These are phyloP conservation scores for Drosophila sp. DNA, from an alignment of 1,140 invertebrate species.

Conservation along the genomic window DNA sequence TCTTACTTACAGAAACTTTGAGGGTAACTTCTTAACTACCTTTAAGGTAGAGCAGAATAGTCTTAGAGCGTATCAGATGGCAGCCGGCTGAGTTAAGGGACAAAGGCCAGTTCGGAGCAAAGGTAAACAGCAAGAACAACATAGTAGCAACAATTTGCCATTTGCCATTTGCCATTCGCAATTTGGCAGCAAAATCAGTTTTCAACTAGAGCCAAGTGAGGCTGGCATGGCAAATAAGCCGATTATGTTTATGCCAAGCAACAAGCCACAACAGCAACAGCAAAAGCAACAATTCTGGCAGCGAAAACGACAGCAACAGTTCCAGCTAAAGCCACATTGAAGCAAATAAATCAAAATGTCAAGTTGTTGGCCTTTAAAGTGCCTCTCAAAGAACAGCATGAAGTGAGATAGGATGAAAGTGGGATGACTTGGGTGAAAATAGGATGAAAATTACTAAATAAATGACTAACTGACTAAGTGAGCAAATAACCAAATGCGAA, in stretches of 20 bases:
- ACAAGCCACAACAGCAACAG: slow-evolving; percentile 50
- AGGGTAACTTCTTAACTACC: background rate
- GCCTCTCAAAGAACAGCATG: slow-evolving; percentile 47
- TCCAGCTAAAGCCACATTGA: slow-evolving; percentile 43
- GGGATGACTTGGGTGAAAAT: background rate
- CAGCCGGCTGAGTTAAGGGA: slow-evolving; percentile 23
- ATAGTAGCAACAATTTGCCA: slow-evolving; percentile 27
- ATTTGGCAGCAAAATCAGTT: slow-evolving; percentile 44
- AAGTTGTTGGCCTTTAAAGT: slow-evolving; percentile 64
- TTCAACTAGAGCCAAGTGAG: slow-evolving; percentile 22
- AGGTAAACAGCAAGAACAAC: slow-evolving; percentile 25
- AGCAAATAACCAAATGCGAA: background rate
- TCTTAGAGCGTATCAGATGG: slow-evolving; percentile 16
- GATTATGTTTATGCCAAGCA: slow-evolving; percentile 69
- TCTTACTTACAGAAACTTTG: slow-evolving; percentile 22
- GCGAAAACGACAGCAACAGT: slow-evolving; percentile 33
- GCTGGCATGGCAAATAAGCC: slow-evolving; percentile 50
- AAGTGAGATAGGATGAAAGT: background rate
- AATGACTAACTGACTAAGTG: slow-evolving; percentile 1
- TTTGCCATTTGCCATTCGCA: slow-evolving; percentile 37
- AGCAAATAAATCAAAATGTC: slow-evolving; percentile 78
- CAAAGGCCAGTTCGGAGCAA: slow-evolving; percentile 28
- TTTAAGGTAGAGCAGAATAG: background rate
- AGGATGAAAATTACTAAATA: slow-evolving; percentile 12
- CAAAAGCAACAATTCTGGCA: slow-evolving; percentile 12